A percentile compares a stretch with the other conserved stretches of the same genome.
These are phyloP conservation scores for Eupithecia vulgata DNA, from an alignment of 2,888 invertebrate genomes.

Conservation along the genomic window DNA sequence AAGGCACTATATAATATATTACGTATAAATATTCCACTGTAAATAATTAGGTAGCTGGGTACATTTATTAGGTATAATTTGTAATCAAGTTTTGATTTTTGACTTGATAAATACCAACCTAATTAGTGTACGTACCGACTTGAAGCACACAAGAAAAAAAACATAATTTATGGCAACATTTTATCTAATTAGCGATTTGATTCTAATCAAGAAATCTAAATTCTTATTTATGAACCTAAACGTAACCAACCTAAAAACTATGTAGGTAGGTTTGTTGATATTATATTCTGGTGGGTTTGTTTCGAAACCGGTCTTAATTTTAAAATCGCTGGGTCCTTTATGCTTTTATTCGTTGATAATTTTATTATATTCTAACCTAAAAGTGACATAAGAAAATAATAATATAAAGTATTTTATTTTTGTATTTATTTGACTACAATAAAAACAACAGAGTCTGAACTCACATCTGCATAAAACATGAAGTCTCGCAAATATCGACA, in stretches of 20 bases:
- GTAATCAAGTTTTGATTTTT: conserved; percentile 8
- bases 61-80: not conserved
- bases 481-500: conserved; percentile 40
- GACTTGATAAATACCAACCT: conserved; percentile 17
- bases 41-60: not conserved
- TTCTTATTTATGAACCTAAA: not conserved
- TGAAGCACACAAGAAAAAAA: not conserved
- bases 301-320: not conserved
- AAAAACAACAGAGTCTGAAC: conserved; percentile 8
- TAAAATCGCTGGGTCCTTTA: not conserved
- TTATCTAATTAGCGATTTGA: conserved; percentile 19
- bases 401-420: not conserved
- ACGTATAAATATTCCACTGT: not conserved
- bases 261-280: not conserved
- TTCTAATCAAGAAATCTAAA: conserved; percentile 18
- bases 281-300: not conserved
- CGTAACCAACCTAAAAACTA: not conserved
- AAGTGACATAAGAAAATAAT: not conserved
- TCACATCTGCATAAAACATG: conserved; percentile 23
- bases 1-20: not conserved
- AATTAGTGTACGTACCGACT: conserved; percentile 22
- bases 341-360: not conserved
- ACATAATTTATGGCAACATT: conserved; percentile 18
- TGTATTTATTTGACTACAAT: not conserved
- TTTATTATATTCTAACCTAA: not conserved